These are phyloP conservation scores for Rhabdomys dilectus DNA, from an alignment of 2,113 vertebrate genomes.

Conservation along the genomic window DNA sequence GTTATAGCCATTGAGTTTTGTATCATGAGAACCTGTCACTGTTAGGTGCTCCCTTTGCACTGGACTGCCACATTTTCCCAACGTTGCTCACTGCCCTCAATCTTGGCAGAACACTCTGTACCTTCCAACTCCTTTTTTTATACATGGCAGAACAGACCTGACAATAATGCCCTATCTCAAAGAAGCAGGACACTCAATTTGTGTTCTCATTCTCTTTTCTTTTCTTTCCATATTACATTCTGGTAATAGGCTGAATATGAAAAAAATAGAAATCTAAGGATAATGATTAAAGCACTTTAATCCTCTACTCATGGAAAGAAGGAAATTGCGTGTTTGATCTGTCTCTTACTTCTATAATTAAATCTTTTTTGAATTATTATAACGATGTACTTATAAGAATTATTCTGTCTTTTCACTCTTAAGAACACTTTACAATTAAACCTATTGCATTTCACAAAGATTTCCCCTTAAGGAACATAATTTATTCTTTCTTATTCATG, in stretches of 20 bases:
- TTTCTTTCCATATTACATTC: constrained; percentile 51
- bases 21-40: background rate
- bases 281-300: constrained; percentile 73
- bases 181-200: background rate
- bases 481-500: constrained; percentile 50
- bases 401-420: background rate
- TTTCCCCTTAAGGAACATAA: constrained; percentile 39
- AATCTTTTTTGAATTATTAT: constrained; percentile 66
- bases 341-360: constrained; percentile 53
- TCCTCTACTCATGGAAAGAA: constrained; percentile 3
- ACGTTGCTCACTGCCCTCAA: background rate
- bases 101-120: background rate
- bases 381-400: constrained; percentile 59
- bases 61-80: background rate
- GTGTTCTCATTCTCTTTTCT: background rate
- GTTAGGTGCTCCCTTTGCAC: background rate
- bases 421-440: constrained; percentile 56
- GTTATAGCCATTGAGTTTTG: background rate
- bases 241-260: constrained; percentile 28
- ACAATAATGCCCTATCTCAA: background rate
- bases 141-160: background rate
- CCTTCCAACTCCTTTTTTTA: background rate
- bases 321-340: constrained; percentile 56
- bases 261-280: background rate
- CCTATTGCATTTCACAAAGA: constrained; percentile 28